Evolutionary conservation across 2,113 vertebrate species (phyloP).

Genomic region (Nettapus auritus): DNA sequence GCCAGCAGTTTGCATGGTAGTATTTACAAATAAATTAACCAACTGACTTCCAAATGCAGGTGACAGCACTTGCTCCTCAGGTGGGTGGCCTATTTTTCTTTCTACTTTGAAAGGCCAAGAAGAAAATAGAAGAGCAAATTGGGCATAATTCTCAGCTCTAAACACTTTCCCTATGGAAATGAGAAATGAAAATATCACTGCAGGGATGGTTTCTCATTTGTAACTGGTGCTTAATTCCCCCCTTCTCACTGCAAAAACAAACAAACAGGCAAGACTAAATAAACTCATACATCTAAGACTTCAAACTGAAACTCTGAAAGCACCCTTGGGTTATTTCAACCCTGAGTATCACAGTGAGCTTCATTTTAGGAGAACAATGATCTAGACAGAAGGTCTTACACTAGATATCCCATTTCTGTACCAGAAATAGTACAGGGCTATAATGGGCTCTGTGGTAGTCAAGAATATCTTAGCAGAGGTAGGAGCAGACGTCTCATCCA

Average conservation of each 20-base stretch:
- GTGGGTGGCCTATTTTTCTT: not conserved
- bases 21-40: slow-evolving; percentile 3
- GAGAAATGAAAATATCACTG: not conserved
- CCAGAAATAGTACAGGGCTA: not conserved
- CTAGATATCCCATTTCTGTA: not conserved
- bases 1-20: not conserved
- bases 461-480: not conserved
- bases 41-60: not conserved
- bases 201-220: not conserved
- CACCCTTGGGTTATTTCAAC: not conserved
- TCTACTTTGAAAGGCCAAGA: not conserved
- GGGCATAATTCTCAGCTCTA: not conserved
- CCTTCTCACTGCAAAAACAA: not conserved
- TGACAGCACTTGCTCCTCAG: not conserved
- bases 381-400: not conserved
- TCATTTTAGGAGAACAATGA: not conserved
- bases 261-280: not conserved
- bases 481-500: not conserved
- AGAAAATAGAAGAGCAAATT: not conserved
- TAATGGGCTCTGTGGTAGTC: not conserved
- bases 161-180: not conserved
- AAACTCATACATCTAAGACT: not conserved
- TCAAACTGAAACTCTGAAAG: not conserved
- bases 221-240: not conserved
- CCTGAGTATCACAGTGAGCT: not conserved